Evolutionary conservation across 2,888 invertebrate species (phyloP).

Genomic region (Campoletis raptor): DNA sequence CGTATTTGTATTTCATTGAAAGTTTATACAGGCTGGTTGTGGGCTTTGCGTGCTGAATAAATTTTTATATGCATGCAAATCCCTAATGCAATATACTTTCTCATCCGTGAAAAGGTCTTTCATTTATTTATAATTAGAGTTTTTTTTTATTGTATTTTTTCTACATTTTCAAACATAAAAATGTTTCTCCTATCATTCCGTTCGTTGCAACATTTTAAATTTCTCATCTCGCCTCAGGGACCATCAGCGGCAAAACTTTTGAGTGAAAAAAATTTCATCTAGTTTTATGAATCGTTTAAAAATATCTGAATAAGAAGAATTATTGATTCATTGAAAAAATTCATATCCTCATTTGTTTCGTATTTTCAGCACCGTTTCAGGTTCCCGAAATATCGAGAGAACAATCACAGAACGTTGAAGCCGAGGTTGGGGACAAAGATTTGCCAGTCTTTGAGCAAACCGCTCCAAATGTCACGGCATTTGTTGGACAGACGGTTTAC

Average conservation of each 20-base stretch:
- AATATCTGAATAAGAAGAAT: neutral
- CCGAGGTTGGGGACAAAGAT: conserved; percentile 73
- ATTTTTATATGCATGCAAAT: neutral
- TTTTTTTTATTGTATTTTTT: neutral
- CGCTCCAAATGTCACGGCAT: conserved; percentile 82
- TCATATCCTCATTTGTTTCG: neutral
- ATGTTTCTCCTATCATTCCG: neutral
- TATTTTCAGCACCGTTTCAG: conserved; percentile 64
- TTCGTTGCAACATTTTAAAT: neutral
- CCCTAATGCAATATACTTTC: neutral
- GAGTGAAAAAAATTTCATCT: neutral
- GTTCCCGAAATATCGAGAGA: conserved; percentile 60
- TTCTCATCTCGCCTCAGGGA: neutral
- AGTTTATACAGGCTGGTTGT: neutral
- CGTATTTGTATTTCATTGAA: neutral
- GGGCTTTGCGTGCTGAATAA: neutral
- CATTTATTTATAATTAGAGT: neutral
- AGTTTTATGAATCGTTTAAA: neutral
- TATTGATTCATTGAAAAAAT: neutral
- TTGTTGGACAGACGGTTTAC: conserved; percentile 83
- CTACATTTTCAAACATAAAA: neutral
- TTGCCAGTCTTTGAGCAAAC: conserved; percentile 82
- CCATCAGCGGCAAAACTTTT: neutral
- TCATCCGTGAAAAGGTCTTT: neutral
- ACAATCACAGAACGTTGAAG: conserved; percentile 59